Evolutionary conservation across 2,113 vertebrate genomes (phyloP).

Genomic region (Gallinago jamesoni): DNA sequence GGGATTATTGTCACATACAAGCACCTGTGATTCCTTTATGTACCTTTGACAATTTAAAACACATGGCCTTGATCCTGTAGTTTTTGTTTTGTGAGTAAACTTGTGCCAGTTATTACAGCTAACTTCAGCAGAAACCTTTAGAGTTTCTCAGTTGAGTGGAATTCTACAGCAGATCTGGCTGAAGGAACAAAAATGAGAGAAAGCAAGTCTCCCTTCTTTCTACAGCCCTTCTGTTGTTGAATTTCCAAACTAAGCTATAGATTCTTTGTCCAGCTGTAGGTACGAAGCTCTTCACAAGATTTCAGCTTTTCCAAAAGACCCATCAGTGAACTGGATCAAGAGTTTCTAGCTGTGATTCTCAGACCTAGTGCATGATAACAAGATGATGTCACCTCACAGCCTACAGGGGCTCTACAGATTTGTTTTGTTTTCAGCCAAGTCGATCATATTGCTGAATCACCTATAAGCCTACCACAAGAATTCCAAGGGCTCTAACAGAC

Average conservation of each 20-base stretch:
- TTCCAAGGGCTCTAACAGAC: neutral
- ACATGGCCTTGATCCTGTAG: neutral
- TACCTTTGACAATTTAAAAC: neutral
- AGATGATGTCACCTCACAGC: neutral
- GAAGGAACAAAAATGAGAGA: neutral
- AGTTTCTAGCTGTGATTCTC: neutral
- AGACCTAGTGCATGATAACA: neutral
- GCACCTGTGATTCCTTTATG: neutral
- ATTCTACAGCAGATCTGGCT: neutral
- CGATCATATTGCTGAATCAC: neutral
- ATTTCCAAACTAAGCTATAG: neutral
- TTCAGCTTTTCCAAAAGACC: neutral
- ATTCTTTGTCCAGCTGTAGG: neutral
- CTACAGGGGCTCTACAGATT: rapidly evolving
- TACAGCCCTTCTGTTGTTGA: neutral
- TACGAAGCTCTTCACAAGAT: neutral
- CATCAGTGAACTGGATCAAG: neutral
- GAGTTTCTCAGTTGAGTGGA: neutral
- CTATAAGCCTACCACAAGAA: neutral
- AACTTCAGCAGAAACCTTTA: neutral
- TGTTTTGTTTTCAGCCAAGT: neutral
- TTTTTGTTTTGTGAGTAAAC: neutral
- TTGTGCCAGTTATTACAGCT: neutral
- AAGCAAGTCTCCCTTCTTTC: neutral
- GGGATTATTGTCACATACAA: neutral